These are phyloP conservation scores for Sepiola atlantica DNA, from an alignment of 2,888 invertebrate genomes.

Conservation along the genomic window DNA sequence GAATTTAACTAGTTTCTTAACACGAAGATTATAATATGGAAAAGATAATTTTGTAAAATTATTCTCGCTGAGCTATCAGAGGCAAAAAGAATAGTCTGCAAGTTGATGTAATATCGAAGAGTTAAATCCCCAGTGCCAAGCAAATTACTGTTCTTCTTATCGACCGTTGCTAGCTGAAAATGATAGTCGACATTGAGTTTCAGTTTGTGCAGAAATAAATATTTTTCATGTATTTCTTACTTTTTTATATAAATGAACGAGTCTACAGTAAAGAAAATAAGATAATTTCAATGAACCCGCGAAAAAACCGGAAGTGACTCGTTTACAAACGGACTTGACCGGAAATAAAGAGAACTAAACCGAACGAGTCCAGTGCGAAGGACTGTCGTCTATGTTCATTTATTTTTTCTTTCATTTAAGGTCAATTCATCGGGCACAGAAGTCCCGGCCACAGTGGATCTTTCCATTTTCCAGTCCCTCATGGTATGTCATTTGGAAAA, in stretches of 20 bases:
- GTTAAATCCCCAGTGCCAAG: neutral
- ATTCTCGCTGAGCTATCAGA: no score
- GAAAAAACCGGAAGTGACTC: neutral
- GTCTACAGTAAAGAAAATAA: neutral
- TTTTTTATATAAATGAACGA: neutral
- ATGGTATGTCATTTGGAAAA: constrained; percentile 36
- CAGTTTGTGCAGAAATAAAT: neutral
- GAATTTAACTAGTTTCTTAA: no score
- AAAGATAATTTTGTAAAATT: no score
- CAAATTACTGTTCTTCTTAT: neutral
- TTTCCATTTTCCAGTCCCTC: constrained; percentile 45
- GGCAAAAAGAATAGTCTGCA: no score
- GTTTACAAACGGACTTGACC: no score
- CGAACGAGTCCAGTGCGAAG: neutral
- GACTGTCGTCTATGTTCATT: neutral
- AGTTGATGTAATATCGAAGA: no score
- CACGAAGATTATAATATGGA: no score
- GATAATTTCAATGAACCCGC: neutral
- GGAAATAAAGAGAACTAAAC: neutral
- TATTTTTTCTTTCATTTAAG: constrained; percentile 36
- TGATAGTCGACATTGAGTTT: neutral
- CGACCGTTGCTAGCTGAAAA: neutral
- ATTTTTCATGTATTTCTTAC: no score
- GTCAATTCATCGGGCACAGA: constrained; percentile 42
- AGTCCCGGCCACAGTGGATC: constrained; percentile 41